phyloP scores from a whole-genome alignment of 2,113 vertebrate species.

The Gasterosteus aculeatus region DNA sequence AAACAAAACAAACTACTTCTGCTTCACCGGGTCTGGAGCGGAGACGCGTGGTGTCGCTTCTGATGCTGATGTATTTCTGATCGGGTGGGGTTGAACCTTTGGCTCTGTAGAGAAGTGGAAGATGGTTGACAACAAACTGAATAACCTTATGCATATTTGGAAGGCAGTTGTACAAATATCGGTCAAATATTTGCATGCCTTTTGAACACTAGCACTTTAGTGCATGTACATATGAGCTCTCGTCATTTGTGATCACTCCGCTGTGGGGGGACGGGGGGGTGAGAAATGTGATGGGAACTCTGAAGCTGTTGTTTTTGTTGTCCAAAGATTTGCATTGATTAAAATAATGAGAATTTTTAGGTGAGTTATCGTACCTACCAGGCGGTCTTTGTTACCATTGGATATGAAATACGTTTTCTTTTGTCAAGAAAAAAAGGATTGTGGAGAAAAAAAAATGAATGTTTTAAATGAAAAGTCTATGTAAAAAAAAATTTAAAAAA shows the following conservation, averaged over 20 bases:
- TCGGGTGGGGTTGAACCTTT: constrained; percentile 67
- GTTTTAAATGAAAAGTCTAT: constrained; percentile 80
- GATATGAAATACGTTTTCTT: constrained; percentile 66
- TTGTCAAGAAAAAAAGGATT: constrained; percentile 68
- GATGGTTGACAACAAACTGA: constrained; percentile 45
- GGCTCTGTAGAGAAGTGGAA: constrained; percentile 63
- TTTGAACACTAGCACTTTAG: constrained; percentile 90
- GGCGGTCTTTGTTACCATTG: constrained; percentile 84
- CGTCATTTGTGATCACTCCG: constrained; percentile 78
- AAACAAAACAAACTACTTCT: constrained; percentile 67
- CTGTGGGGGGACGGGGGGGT: constrained; percentile 48
- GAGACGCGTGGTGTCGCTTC: constrained; percentile 83
- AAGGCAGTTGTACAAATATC: constrained; percentile 83
- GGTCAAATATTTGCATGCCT: constrained; percentile 87
- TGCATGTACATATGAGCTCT: constrained; percentile 90
- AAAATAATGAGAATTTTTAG: constrained; percentile 85
- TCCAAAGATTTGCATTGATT: constrained; percentile 84
- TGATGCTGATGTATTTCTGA: constrained; percentile 67
- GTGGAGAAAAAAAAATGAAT: constrained; percentile 69
- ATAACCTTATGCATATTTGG: constrained; percentile 78
- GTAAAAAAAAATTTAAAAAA: constrained; percentile 57
- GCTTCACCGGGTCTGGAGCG: constrained; percentile 82
- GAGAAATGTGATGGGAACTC: constrained; percentile 68
- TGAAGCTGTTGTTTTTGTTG: constrained; percentile 83
- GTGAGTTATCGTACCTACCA: constrained; percentile 85